These are phyloP conservation scores for Apeltes quadracus DNA, from an alignment of 2,113 vertebrate species.

Conservation along the genomic window DNA sequence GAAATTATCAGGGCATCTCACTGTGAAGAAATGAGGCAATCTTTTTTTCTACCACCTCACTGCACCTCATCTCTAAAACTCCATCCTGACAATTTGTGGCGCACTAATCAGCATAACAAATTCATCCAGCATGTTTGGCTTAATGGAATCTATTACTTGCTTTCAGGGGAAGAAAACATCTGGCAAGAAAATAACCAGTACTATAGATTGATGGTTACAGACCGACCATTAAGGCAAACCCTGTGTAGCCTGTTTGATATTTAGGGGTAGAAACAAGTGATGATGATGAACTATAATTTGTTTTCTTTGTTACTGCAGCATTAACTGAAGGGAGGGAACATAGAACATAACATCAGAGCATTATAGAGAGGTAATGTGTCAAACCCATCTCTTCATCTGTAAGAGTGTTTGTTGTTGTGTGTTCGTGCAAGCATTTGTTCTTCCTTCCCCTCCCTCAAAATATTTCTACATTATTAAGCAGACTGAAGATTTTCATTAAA, in stretches of 20 bases:
- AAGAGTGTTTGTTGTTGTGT: background rate
- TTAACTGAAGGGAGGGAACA: conserved; percentile 9
- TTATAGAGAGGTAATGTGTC: conserved; percentile 34
- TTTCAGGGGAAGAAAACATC: conserved; percentile 3
- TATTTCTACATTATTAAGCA: conserved; percentile 63
- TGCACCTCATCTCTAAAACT: conserved; percentile 29
- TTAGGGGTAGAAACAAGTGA: conserved; percentile 20
- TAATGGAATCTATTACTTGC: conserved; percentile 64
- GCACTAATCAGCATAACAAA: conserved; percentile 60
- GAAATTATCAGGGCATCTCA: conserved; percentile 32
- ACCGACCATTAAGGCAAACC: background rate
- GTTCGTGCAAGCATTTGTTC: background rate
- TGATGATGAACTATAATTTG: conserved; percentile 36
- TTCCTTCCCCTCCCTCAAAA: conserved; percentile 13
- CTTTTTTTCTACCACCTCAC: conserved; percentile 18
- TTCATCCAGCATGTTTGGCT: conserved; percentile 48
- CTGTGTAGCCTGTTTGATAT: conserved; percentile 1
- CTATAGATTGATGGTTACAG: conserved; percentile 10
- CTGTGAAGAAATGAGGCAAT: conserved; percentile 48
- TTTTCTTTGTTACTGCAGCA: conserved; percentile 22
- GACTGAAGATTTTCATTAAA: conserved; percentile 69
- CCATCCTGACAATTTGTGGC: conserved; percentile 33
- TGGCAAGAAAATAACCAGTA: conserved; percentile 30
- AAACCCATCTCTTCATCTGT: conserved; percentile 44
- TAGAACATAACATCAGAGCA: conserved; percentile 34